These are phyloP conservation scores for Oligia latruncula DNA, from an alignment of 2,888 invertebrate genomes.

Conservation along the genomic window DNA sequence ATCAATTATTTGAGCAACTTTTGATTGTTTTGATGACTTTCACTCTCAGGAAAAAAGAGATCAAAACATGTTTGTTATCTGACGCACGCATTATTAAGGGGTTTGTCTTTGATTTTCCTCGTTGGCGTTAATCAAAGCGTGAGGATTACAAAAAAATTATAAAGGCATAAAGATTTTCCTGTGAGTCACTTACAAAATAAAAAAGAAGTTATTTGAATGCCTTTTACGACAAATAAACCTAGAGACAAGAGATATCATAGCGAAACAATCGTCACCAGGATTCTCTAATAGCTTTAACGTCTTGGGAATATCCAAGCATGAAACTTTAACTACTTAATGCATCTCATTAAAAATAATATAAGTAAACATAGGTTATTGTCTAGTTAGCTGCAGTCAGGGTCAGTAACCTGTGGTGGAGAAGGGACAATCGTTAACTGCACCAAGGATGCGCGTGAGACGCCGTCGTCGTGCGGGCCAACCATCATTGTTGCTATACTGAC, in stretches of 20 bases:
- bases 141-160: neutral
- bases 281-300: constrained; percentile 23
- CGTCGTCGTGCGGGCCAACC: constrained; percentile 83
- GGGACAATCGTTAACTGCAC: constrained; percentile 78
- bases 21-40: constrained; percentile 42
- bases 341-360: constrained; percentile 61
- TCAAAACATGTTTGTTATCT: neutral
- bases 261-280: constrained; percentile 27
- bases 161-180: neutral
- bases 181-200: neutral
- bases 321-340: constrained; percentile 46
- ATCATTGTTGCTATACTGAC: constrained; percentile 75
- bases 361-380: constrained; percentile 66
- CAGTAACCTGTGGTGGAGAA: constrained; percentile 81
- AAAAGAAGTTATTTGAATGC: neutral
- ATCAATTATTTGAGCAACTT: constrained; percentile 28
- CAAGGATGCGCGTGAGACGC: constrained; percentile 85
- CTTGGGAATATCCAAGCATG: constrained; percentile 48
- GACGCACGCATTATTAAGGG: neutral
- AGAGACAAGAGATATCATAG: constrained; percentile 19
- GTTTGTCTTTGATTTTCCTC: neutral
- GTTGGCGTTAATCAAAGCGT: too few relatives aligned
- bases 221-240: neutral
- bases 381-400: constrained; percentile 76
- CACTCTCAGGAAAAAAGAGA: constrained; percentile 4